A percentile compares a stretch with the other conserved stretches of the same genome.
These are phyloP conservation scores for Diuraphis noxia DNA, from an alignment of 1,140 invertebrate genomes.

Conservation along the genomic window DNA sequence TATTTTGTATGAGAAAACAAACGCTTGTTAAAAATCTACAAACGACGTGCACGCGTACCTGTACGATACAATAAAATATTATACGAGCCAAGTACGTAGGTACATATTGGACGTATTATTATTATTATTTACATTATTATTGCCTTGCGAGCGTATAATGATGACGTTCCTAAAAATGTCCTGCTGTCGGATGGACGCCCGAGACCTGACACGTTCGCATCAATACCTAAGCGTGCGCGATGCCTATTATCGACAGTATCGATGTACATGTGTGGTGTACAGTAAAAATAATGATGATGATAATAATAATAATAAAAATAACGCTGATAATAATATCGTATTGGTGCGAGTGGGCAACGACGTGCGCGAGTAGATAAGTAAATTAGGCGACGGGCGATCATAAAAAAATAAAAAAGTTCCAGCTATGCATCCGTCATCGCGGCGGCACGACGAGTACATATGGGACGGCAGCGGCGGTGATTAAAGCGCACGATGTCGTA, in stretches of 20 bases:
- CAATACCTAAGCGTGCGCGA: too few species aligned
- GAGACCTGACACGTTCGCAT: neutral
- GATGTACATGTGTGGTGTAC: neutral
- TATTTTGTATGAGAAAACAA: neutral
- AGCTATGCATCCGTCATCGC: neutral
- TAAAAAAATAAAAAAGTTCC: neutral
- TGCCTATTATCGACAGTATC: neutral
- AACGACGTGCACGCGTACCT: neutral
- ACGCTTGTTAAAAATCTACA: neutral
- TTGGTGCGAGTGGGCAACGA: neutral
- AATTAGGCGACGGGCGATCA: neutral
- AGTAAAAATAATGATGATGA: neutral
- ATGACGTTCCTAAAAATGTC: constrained; percentile 1
- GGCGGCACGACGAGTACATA: too few species aligned
- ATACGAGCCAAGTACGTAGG: neutral
- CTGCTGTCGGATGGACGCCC: too few species aligned
- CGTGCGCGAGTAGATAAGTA: neutral
- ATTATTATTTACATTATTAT: neutral
- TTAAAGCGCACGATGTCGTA: neutral
- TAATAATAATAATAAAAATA: neutral
- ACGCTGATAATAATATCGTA: neutral
- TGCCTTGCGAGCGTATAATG: neutral
- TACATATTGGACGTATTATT: neutral
- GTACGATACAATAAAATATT: neutral
- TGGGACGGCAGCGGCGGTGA: too few species aligned